Evolutionary conservation across 1,140 invertebrate species (phyloP).

Genomic region (Protaetia brevitarsis): DNA sequence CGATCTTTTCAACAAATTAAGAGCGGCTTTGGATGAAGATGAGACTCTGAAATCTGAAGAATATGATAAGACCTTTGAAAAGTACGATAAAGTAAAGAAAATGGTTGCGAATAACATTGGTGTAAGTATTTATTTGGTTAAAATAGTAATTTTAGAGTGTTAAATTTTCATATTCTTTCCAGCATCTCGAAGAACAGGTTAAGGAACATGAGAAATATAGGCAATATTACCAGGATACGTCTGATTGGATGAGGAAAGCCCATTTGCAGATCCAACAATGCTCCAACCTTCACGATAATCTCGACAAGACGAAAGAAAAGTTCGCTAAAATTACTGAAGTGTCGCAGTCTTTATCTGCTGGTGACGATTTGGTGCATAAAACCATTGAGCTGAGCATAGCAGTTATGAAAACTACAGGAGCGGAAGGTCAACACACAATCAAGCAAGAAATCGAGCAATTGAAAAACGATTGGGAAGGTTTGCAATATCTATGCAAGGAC

Average conservation of each 20-base stretch:
- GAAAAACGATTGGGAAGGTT: constrained; percentile 82
- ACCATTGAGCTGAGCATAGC: constrained; percentile 72
- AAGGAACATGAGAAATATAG: constrained; percentile 85
- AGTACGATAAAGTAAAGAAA: constrained; percentile 67
- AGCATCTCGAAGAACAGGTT: constrained; percentile 75
- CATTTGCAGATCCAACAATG: constrained; percentile 82
- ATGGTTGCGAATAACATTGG: constrained; percentile 53
- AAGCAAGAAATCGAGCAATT: constrained; percentile 81
- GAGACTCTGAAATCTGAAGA: constrained; percentile 59
- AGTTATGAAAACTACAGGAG: constrained; percentile 76
- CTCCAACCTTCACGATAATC: constrained; percentile 79
- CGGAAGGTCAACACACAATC: constrained; percentile 81
- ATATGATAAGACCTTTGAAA: constrained; percentile 65
- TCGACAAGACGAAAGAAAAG: constrained; percentile 70
- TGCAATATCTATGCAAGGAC: constrained; percentile 77
- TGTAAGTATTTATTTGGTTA: constrained; percentile 28
- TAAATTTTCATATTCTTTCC: constrained; percentile 39
- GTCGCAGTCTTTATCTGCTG: constrained; percentile 62
- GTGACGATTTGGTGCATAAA: constrained; percentile 69
- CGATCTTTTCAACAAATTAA: constrained; percentile 71
- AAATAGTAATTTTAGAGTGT: neutral
- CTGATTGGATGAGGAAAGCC: constrained; percentile 83
- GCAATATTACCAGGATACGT: constrained; percentile 73
- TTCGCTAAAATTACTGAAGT: constrained; percentile 70
- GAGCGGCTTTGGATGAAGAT: constrained; percentile 64